Base-by-base conservation (phyloP, 2,888 invertebrate species). In the Cosmorhoe ocellata region DNA sequence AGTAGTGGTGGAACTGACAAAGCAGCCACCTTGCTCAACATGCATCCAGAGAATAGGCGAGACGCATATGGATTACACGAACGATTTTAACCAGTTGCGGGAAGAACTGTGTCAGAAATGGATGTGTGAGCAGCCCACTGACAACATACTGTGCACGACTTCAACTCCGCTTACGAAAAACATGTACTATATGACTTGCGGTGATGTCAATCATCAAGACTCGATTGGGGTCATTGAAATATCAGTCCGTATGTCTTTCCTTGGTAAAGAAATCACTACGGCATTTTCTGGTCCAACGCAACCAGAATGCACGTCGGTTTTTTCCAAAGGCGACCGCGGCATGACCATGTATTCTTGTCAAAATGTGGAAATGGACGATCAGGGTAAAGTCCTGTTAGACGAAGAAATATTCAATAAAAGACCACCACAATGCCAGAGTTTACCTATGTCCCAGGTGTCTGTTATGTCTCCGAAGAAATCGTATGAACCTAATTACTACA, bases 251-350 rank as follows among this genome's bases (percentile, higher is more conserved):
- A 83, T 89, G 84, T 90, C 89, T 1, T 90, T 90, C 58, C 76
- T 89, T 6, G 89, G 89, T 2, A 88, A 90, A 66, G 89, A 90
- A 59, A 87, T 90, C 13, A 85, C 85, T n/a, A 90, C 90, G 9
- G 79, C 82, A 1, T 89, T 86, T 62, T 74, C 75, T 58, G 74
- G 80, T 7, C 70, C 76, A 9, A 74, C 81, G 2, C 84, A 81
- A 64, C 74, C 79, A 1, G 74, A 78, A 50, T 76, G 75, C 24
- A 77, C 81, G 3, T 77, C 84, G 9, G 67, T 76, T 42, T 61
- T 86, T 9, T 62, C 75, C 28, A 88, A 87, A 64, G 79, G 82
- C 52, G 84, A 87, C 51, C 80, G 85, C 41, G 89, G 88, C 10
- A 86, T 90, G 77, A 71, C 81, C 0, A 81, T 90, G 79, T 90